These are phyloP conservation scores for Nymphalis urticae DNA, from an alignment of 2,888 invertebrate genomes.

Conservation along the genomic window DNA sequence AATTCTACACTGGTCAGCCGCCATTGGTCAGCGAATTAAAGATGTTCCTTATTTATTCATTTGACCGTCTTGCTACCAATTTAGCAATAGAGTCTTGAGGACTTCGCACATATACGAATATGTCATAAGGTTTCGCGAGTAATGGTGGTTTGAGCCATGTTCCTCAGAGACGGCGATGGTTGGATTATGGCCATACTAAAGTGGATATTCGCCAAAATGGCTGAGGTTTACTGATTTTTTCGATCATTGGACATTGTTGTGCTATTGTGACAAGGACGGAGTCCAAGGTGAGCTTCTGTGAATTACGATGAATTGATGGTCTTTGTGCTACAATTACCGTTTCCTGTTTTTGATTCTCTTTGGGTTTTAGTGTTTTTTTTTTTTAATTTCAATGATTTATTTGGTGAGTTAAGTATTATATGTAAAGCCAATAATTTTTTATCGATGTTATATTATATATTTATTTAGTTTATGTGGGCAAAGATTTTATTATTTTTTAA, in stretches of 20 bases:
- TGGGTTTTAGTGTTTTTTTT: constrained; percentile 10
- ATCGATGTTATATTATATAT: neutral
- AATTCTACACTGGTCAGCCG: constrained; percentile 62
- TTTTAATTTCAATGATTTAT: neutral
- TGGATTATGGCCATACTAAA: constrained; percentile 49
- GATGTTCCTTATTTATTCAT: constrained; percentile 70
- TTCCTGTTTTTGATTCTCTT: neutral
- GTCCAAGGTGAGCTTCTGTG: constrained; percentile 56
- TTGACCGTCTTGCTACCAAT: constrained; percentile 70
- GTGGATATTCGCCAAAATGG: constrained; percentile 75
- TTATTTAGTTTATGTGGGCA: neutral
- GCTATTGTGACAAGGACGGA: constrained; percentile 38
- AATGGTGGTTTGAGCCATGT: constrained; percentile 67
- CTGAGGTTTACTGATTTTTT: constrained; percentile 50
- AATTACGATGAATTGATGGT: constrained; percentile 13
- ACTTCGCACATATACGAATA: constrained; percentile 30
- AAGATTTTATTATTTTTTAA: no score
- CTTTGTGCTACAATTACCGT: constrained; percentile 7
- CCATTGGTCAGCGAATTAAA: constrained; percentile 75
- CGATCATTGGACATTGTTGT: constrained; percentile 47
- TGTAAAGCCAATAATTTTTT: neutral
- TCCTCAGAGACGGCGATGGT: constrained; percentile 58
- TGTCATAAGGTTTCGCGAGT: constrained; percentile 30
- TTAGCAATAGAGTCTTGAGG: constrained; percentile 60
- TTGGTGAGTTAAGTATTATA: neutral